Evolutionary conservation across 2,888 invertebrate genomes (phyloP), one percentile per base, ranked within the genome.

Genomic region (Thumatha senex): DNA sequence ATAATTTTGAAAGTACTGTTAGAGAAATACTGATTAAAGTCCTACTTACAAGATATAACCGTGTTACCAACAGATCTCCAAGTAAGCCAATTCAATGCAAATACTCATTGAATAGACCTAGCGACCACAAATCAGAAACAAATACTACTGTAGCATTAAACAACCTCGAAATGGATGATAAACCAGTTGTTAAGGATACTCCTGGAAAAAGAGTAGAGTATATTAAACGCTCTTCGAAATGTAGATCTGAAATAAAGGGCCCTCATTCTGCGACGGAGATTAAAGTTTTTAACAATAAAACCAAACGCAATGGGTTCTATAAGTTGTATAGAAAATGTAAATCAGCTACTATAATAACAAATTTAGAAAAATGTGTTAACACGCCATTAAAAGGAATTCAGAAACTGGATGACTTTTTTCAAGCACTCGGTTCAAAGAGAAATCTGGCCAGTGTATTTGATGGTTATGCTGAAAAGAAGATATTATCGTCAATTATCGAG

Each of bases 381-480:
- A 82, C 74, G 9, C 56, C 74, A 51, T 56, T 90, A 12, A 70
- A 62, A 58, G 81, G 79, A 74, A 83, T 89, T 41, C 67, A 58
- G 0, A 83, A 73, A 61, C 51, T 86, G n/a, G 83, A 88, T 1
- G 86, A 88, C n/a, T 89, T 90, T 56, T 79, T 84, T 30, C 70
- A 78, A 74, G 72, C 76, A 24, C 53, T 90, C n/a, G 89, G 90
- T 18, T 56, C 79, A 15, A 66, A 69, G 18, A 83, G 78, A 64
- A 39, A 61, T 1, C 61, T 89, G 31, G 70, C 78, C 11, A 72
- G 68, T 50, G 75, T 84, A 14, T 76, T 86, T 61, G 82, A 86
- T 58, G 81, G 74, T 11, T 56, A 64, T 41, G 49, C 66, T 34
- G 77, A 64, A 13, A 78, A 72, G 33, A 86, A 80, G 58, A 80